Conservation (phyloP, 2,888 invertebrate species). For the Aleiodes leptofemur region DNA sequence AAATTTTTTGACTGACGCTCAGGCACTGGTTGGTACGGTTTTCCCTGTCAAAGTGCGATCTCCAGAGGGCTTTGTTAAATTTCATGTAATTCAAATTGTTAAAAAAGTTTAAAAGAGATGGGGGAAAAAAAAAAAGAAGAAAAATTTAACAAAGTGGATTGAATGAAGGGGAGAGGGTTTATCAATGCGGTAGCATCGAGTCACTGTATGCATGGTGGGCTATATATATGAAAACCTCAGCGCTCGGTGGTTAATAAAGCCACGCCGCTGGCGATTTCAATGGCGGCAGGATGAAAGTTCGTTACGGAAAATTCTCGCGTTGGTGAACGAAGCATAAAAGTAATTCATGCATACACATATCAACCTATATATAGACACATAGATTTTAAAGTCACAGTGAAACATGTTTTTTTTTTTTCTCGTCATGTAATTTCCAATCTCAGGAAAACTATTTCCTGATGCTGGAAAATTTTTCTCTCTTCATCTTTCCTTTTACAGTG, state of each 20-base stretch:
- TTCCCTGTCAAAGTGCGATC: background rate
- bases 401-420: constrained; percentile 2
- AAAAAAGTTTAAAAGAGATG: background rate
- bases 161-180: constrained; percentile 18
- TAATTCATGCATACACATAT: constrained; percentile 21
- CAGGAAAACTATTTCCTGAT: constrained; percentile 30
- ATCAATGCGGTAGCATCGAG: constrained; percentile 30
- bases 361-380: constrained; percentile 35
- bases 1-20: too few relatives aligned
- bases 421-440: constrained; percentile 44
- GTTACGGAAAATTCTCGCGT: constrained; percentile 40
- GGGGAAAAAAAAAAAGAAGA: background rate
- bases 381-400: constrained; percentile 11
- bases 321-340: constrained; percentile 14
- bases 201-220: constrained; percentile 11
- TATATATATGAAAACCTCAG: constrained; percentile 17
- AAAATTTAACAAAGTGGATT: constrained; percentile 25
- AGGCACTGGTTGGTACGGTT: too few relatives aligned
- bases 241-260: constrained; percentile 42
- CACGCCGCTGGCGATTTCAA: constrained; percentile 31
- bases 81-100: constrained; percentile 6
- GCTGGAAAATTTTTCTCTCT: constrained; percentile 34
- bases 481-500: constrained; percentile 36
- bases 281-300: constrained; percentile 41
- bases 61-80: background rate